Base-by-base conservation (phyloP, 2,113 vertebrate species). In the Mustelus asterias region DNA sequence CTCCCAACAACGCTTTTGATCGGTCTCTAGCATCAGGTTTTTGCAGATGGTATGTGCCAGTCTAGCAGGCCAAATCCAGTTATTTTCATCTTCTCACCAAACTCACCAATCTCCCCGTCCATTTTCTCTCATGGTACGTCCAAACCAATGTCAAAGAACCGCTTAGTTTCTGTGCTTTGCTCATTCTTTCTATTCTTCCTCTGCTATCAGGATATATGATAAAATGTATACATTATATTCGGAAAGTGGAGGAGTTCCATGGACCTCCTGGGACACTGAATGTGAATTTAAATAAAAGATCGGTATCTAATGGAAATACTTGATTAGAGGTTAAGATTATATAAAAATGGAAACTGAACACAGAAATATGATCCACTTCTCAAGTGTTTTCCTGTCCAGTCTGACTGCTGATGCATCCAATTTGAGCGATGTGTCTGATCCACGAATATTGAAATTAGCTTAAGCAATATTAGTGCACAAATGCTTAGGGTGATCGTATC, bases 161-260 rank as follows among this genome's bases (percentile, higher is more conserved):
- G n/a, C 76, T 80, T 72, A 41, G n/a, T 83, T 41, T 83, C 78
- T 83, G n/a, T 83, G 78, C 78, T 83, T 41, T 83, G 78, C 78
- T 37, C 78, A 41, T 41, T 41, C 76, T 41, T 80, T 80, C 78
- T 80, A 80, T 18, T 80, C 37, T 41, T 83, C 18, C 37, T 20
- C n/a, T 83, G 20, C 37, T n/a, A 6, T 0, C 26, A 60, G 88
- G 54, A 60, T 33, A 16, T 26, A 58, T 89, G 24, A 54, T 13
- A 41, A 63, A 83, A 37, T 41, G 10, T 89, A 29, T 54, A 0
- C 48, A 89, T 89, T 48, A 58, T 29, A 90, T 60, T 58, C 24
- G 33, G 88, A 16, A 90, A 90, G 29, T 60, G 54, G 10, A 60
- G 60, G 88, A 90, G 26, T 90, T 60, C 1, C 54, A 48, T 26